phyloP scores from a whole-genome alignment of 2,888 invertebrate species.

The Hartigia nigra region DNA sequence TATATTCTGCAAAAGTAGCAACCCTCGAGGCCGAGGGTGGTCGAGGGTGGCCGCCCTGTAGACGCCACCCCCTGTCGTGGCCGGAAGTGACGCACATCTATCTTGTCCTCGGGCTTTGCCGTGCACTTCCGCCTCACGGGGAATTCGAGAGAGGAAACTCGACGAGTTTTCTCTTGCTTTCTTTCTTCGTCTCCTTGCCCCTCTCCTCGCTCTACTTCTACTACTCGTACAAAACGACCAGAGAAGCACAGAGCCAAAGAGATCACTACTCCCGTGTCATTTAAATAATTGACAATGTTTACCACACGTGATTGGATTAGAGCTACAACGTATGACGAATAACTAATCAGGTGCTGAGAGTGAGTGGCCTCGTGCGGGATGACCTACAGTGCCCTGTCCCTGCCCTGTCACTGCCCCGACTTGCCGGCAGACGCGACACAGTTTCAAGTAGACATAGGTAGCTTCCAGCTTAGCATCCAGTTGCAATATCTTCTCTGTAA shows the following conservation, averaged over 20 bases:
- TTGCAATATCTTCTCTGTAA: background rate
- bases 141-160: constrained; percentile 10
- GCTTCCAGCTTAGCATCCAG: background rate
- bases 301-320: constrained; percentile 57
- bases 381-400: background rate
- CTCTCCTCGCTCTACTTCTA: background rate
- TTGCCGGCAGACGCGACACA: background rate
- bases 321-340: constrained; percentile 62
- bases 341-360: constrained; percentile 50
- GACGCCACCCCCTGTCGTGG: constrained; percentile 65
- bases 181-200: background rate
- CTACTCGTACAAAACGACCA: background rate
- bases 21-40: constrained; percentile 37
- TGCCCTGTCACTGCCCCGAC: no score
- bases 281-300: constrained; percentile 66
- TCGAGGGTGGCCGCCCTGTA: constrained; percentile 51
- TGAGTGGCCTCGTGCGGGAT: background rate
- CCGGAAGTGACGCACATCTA: constrained; percentile 66
- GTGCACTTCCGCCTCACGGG: constrained; percentile 55
- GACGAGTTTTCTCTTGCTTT: background rate
- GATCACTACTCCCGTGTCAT: constrained; percentile 38
- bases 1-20: constrained; percentile 57
- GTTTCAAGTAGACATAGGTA: background rate
- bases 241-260: constrained; percentile 16
- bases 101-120: constrained; percentile 59